Evolutionary conservation across 23 tunicate species (phyloP).

Genomic region (Botrylloides violaceus): DNA sequence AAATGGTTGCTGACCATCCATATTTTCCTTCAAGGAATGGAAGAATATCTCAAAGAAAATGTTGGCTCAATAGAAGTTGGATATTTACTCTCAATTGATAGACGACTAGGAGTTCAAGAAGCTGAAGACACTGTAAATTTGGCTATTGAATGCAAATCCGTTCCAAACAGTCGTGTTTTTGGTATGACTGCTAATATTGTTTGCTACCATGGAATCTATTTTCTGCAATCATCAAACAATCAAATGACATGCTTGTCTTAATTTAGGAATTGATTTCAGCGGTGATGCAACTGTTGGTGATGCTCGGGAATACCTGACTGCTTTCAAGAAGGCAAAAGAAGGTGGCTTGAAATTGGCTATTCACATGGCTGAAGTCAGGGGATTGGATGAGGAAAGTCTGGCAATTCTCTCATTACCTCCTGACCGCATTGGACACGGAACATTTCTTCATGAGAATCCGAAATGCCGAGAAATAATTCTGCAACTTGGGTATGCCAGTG

Average conservation of each 20-base stretch:
- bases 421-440: slow-evolving; percentile 99
- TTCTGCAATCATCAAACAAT: not conserved
- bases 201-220: not conserved
- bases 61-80: slow-evolving; percentile 39
- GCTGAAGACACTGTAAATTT: slow-evolving; percentile 55
- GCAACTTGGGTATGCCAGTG: slow-evolving; percentile 14
- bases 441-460: slow-evolving; percentile 38
- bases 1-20: not conserved
- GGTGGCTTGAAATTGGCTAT: slow-evolving; percentile 55
- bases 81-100: slow-evolving; percentile 72
- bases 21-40: slow-evolving; percentile 24
- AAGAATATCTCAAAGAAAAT: slow-evolving; percentile 32
- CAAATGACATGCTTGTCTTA: not conserved
- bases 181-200: not conserved
- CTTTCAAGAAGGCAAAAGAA: slow-evolving; percentile 41
- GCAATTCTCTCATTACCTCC: slow-evolving; percentile 42
- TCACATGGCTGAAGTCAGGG: slow-evolving; percentile 71
- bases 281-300: slow-evolving; percentile 54
- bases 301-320: slow-evolving; percentile 25
- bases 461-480: slow-evolving; percentile 13
- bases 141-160: slow-evolving; percentile 44
- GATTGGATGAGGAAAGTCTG: slow-evolving; percentile 24
- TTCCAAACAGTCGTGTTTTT: slow-evolving; percentile 8
- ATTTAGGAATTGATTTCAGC: slow-evolving; percentile 57
- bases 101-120: slow-evolving; percentile 38